These are phyloP conservation scores for Drosophila atripex DNA, from an alignment of 2,888 invertebrate species.

Conservation along the genomic window DNA sequence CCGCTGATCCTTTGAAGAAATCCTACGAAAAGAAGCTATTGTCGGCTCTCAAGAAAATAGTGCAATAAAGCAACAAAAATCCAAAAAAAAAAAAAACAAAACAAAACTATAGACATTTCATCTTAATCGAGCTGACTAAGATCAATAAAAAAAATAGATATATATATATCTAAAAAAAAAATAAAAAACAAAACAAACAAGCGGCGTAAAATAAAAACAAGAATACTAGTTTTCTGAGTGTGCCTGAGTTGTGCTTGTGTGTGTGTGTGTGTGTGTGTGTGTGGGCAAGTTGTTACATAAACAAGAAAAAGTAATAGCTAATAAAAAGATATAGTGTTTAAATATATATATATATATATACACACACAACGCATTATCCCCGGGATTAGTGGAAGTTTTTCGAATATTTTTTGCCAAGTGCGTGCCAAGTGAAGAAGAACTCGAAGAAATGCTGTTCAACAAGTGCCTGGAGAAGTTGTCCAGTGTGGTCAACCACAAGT, in stretches of 20 bases:
- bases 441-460: slow-evolving; percentile 81
- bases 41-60: slow-evolving; percentile 68
- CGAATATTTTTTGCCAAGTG: not conserved
- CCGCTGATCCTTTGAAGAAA: slow-evolving; percentile 31
- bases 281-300: slow-evolving; percentile 54
- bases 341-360: not conserved
- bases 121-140: slow-evolving; percentile 21
- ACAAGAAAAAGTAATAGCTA: slow-evolving; percentile 28
- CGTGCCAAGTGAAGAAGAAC: slow-evolving; percentile 5
- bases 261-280: not conserved
- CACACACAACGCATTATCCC: slow-evolving; percentile 33
- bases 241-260: slow-evolving; percentile 1
- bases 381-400: slow-evolving; percentile 17
- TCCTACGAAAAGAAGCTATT: slow-evolving; percentile 69
- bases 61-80: slow-evolving; percentile 69
- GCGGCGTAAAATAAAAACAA: slow-evolving; percentile 32
- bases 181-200: slow-evolving; percentile 31
- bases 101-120: slow-evolving; percentile 14
- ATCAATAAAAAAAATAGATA: slow-evolving; percentile 36
- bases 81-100: not conserved
- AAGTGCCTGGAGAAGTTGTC: slow-evolving; percentile 83
- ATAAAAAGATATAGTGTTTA: slow-evolving; percentile 14
- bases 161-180: slow-evolving; percentile 27
- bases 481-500: slow-evolving; percentile 74
- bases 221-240: slow-evolving; percentile 40